phyloP scores from a whole-genome alignment of 2,888 invertebrate species.

The Ichneumoninae sp. region DNA sequence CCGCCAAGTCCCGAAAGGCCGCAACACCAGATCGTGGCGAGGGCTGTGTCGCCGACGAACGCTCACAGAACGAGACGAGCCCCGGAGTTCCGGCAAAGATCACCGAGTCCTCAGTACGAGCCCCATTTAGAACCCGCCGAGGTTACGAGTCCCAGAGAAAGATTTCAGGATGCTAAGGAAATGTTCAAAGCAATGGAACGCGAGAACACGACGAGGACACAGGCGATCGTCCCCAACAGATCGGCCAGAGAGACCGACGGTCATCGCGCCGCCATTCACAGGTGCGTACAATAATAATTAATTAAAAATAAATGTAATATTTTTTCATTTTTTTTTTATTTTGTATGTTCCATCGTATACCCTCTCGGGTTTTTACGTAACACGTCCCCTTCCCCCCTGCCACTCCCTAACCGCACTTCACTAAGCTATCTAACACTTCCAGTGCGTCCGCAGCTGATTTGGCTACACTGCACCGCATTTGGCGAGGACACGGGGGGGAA shows the following conservation, averaged over 20 bases:
- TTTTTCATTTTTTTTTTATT: no score
- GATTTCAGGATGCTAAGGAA: slow-evolving; percentile 94
- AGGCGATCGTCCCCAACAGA: slow-evolving; percentile 74
- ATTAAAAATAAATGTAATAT: neutral
- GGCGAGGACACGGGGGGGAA: no score
- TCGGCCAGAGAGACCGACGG: slow-evolving; percentile 73
- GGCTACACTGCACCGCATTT: no score
- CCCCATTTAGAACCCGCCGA: slow-evolving; percentile 81
- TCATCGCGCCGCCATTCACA: slow-evolving; percentile 75
- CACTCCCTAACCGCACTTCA: no score
- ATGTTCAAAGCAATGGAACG: slow-evolving; percentile 93
- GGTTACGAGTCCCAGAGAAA: slow-evolving; percentile 88
- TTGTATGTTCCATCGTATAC: no score
- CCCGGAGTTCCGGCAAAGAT: slow-evolving; percentile 84
- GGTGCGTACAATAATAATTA: slow-evolving; percentile 64
- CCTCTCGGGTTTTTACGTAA: no score
- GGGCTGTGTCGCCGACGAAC: slow-evolving; percentile 76
- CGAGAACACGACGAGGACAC: slow-evolving; percentile 83
- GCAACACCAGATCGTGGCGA: slow-evolving; percentile 54
- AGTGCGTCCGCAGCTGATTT: no score
- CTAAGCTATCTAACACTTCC: no score
- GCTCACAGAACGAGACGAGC: slow-evolving; percentile 83
- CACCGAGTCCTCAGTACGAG: slow-evolving; percentile 84
- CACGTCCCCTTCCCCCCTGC: no score
- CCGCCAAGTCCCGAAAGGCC: slow-evolving; percentile 80